Evolutionary conservation across 2,113 vertebrate genomes (phyloP).

Genomic region (Myotis davidii): DNA sequence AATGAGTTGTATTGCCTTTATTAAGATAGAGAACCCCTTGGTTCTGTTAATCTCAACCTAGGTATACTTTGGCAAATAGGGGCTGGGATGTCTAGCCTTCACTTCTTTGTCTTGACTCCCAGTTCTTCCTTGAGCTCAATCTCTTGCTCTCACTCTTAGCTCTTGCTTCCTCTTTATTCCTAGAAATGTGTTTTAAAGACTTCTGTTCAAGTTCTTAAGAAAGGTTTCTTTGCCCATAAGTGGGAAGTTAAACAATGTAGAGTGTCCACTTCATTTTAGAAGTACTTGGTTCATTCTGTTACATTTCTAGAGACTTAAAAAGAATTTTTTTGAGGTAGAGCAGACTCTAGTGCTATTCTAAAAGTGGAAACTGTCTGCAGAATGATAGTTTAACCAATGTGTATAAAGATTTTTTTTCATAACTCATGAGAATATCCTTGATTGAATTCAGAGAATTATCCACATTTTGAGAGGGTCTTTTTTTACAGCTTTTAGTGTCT

Average conservation of each 20-base stretch:
- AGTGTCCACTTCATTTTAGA: constrained; percentile 40
- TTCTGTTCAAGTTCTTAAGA: background rate
- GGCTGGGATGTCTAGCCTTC: background rate
- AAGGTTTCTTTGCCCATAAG: background rate
- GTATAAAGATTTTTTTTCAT: constrained; percentile 9
- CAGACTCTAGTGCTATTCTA: constrained; percentile 47
- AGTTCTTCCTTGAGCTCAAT: constrained; percentile 7
- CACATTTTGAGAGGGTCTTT: background rate
- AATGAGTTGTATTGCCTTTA: constrained; percentile 3
- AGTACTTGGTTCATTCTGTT: constrained; percentile 52
- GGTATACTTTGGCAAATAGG: background rate
- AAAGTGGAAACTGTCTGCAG: constrained; percentile 11
- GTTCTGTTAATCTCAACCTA: background rate
- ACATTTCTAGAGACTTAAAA: constrained; percentile 25
- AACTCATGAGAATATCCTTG: background rate
- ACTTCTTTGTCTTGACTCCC: background rate
- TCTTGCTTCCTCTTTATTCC: background rate
- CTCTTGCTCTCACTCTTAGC: background rate
- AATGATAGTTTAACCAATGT: constrained; percentile 50
- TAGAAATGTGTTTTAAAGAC: constrained; percentile 33
- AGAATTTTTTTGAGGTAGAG: background rate
- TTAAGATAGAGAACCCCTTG: background rate
- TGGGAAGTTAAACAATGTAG: constrained; percentile 21
- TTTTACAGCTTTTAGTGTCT: constrained; percentile 30
- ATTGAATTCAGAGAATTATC: constrained; percentile 48